These are phyloP conservation scores for Chalcis sispes DNA, from an alignment of 2,888 invertebrate species.

Conservation along the genomic window DNA sequence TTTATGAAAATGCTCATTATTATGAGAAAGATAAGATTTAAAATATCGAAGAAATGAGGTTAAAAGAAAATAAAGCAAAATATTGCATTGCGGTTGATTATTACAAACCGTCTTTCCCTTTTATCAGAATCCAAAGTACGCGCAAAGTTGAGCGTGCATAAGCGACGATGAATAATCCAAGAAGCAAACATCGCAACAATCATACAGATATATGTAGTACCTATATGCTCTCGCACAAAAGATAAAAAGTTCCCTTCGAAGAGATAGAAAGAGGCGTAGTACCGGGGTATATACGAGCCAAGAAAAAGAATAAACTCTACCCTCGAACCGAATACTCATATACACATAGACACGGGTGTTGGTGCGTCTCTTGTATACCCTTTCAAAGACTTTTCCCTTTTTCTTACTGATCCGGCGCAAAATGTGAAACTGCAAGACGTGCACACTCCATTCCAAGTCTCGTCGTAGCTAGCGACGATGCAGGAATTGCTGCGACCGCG, in stretches of 20 bases:
- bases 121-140: background rate
- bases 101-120: too few species aligned
- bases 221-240: background rate
- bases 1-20: too few species aligned
- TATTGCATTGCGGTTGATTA: too few species aligned
- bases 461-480: slow-evolving; percentile 59
- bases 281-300: background rate
- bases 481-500: slow-evolving; percentile 67
- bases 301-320: slow-evolving; percentile 13
- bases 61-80: too few species aligned
- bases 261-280: background rate
- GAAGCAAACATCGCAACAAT: slow-evolving; percentile 16
- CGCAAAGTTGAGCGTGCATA: background rate
- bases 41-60: too few species aligned
- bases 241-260: slow-evolving; percentile 5
- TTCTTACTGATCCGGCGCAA: slow-evolving; percentile 45
- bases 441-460: slow-evolving; percentile 54
- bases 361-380: background rate
- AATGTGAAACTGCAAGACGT: slow-evolving; percentile 69
- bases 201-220: background rate
- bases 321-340: background rate
- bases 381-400: slow-evolving; percentile 34
- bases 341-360: background rate
- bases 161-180: slow-evolving; percentile 9
- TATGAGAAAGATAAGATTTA: too few species aligned